Evolutionary conservation across 2,888 invertebrate genomes (phyloP).

Genomic region (Dolichopus griseipennis): DNA sequence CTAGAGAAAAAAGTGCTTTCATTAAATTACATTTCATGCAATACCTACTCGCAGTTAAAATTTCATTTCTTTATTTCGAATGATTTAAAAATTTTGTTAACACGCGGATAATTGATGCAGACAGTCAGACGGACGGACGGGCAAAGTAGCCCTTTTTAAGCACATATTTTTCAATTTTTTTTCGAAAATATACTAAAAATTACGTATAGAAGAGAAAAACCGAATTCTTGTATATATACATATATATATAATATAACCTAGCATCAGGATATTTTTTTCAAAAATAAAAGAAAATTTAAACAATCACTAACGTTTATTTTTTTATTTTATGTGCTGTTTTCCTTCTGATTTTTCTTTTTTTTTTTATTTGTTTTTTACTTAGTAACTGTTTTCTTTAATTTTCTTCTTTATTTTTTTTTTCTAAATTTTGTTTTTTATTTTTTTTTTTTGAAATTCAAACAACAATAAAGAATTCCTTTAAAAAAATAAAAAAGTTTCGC

Average conservation of each 20-base stretch:
- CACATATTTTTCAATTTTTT: no score
- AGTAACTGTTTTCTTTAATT: constrained; percentile 13
- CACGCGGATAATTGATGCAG: no score
- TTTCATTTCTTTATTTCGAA: no score
- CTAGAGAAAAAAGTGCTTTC: no score
- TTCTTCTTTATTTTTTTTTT: no score
- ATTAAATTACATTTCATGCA: no score
- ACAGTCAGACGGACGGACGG: no score
- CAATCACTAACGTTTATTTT: constrained; percentile 21
- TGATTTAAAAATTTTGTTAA: no score
- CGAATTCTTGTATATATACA: constrained; percentile 13
- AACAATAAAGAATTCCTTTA: constrained; percentile 25
- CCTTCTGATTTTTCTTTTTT: constrained; percentile 18
- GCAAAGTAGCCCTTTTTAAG: no score
- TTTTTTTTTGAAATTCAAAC: constrained; percentile 9
- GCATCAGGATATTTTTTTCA: constrained; percentile 18
- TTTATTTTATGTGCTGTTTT: constrained; percentile 17
- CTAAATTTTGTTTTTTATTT: constrained; percentile 15
- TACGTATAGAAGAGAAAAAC: neutral
- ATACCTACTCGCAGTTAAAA: no score
- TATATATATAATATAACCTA: no score
- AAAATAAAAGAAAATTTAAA: constrained; percentile 14
- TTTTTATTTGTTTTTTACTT: constrained; percentile 16
- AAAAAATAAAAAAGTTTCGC: constrained; percentile 24
- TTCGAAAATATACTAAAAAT: no score